Conservation (phyloP, 2,888 invertebrate species). For the Chalcis sispes region DNA sequence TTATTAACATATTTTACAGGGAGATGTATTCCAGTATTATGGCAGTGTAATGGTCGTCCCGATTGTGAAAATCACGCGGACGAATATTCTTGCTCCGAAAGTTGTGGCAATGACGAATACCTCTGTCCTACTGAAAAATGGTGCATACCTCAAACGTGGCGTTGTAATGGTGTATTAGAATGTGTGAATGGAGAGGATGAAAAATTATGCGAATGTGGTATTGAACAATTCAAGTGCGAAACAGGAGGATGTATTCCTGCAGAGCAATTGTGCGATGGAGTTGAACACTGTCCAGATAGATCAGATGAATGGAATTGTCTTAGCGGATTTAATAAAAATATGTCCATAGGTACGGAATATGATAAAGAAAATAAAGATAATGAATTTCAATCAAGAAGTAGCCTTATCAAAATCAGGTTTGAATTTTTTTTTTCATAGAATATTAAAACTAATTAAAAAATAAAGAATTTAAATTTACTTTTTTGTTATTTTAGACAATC, state of each 20-base stretch:
- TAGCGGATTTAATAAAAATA: conserved; percentile 42
- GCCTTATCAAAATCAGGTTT: conserved; percentile 51
- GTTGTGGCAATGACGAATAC: conserved; percentile 78
- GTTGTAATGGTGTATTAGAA: conserved; percentile 80
- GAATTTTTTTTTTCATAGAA: conserved; percentile 5
- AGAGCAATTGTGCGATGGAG: conserved; percentile 79
- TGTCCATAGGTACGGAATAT: conserved; percentile 14
- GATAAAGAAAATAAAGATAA: conserved; percentile 53
- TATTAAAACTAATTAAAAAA: conserved; percentile 2
- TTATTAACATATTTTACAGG: conserved; percentile 62
- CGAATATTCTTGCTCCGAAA: conserved; percentile 78
- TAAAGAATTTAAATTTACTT: conserved; percentile 12
- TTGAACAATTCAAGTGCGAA: conserved; percentile 79
- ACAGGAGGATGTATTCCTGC: conserved; percentile 79
- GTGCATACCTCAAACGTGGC: conserved; percentile 80
- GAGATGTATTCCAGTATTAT: conserved; percentile 79
- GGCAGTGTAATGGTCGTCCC: conserved; percentile 80
- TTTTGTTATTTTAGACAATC: conserved; percentile 65
- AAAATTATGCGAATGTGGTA: conserved; percentile 78
- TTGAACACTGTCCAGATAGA: conserved; percentile 80
- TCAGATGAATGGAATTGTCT: conserved; percentile 82
- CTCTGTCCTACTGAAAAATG: conserved; percentile 79
- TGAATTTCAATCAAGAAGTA: conserved; percentile 43
- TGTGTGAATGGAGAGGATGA: conserved; percentile 80
- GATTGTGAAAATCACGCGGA: conserved; percentile 79